Percentiles rank a stretch among this genome's conserved stretches.
These are phyloP conservation scores for Hetaerina titia DNA, from an alignment of 2,888 invertebrate species.

Conservation along the genomic window DNA sequence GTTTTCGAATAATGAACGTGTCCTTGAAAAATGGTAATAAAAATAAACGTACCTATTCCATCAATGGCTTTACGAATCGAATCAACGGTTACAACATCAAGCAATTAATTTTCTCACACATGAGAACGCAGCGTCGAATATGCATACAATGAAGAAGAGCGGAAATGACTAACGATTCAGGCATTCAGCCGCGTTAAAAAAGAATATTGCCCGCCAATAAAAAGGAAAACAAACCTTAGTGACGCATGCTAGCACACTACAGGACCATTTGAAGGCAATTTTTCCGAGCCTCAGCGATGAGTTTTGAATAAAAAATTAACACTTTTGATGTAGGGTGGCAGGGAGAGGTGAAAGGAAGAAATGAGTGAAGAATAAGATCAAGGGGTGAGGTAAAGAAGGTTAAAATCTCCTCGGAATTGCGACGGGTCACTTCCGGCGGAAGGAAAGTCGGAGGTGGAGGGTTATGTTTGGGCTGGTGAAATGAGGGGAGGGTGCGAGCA, in stretches of 20 bases:
- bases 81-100: not conserved
- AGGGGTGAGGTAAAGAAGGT: not conserved
- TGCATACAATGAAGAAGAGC: conserved; percentile 32
- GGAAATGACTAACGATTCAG: conserved; percentile 38
- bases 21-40: not conserved
- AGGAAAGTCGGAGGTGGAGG: conserved; percentile 18
- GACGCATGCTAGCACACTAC: not conserved
- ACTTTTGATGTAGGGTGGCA: not conserved
- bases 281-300: not conserved
- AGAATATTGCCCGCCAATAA: conserved; percentile 22
- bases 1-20: not conserved
- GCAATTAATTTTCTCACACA: conserved; percentile 39
- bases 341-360: not conserved
- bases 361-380: not conserved
- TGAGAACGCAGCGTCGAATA: not conserved
- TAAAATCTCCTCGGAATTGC: not conserved
- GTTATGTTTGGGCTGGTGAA: not conserved
- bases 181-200: conserved; percentile 19
- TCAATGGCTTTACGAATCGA: conserved; percentile 39
- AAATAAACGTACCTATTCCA: not conserved
- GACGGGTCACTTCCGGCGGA: conserved; percentile 63
- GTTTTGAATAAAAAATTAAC: not conserved
- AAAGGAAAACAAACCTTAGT: not conserved
- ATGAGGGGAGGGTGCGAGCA: not conserved
- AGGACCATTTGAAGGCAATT: not conserved